Base-by-base conservation (phyloP, 2,888 invertebrate genomes). In the Lepidocyrtinus sp. region DNA sequence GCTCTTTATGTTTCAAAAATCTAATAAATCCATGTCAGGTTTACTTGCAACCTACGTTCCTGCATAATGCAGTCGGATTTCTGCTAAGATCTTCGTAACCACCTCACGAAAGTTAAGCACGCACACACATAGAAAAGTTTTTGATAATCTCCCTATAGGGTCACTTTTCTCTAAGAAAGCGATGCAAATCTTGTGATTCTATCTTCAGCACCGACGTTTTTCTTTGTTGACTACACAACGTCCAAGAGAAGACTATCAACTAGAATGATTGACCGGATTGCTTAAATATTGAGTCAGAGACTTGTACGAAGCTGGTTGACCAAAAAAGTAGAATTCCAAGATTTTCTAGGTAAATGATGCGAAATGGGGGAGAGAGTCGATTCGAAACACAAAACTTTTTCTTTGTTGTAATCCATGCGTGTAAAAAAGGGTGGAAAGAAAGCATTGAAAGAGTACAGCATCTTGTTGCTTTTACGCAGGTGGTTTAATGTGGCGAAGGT, bases 241-340 rank as follows among this genome's bases (percentile, higher is more conserved):
- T 50, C 45, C 75, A 73, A 62, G 12, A 61, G 75, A 55, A 61
- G 78, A 84, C 82, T 84, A 84, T 46, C 81, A 21, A 61, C n/a
- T 62, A 27, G 69, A 73, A 63, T 67, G 64, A 68, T 27, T 71
- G 76, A 79, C 81, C 76, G 76, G 82, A 84, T 81, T 81, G 81
- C 76, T 84, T 84, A 82, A 75, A 80, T 80, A 80, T 80, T 74
- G 64, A 19, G 45, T 75, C 74, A 70, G 17, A 62, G 55, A 24
- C 64, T 68, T 62, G 70, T 79, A 27, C 64, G 59, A 69, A 36
- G 70, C 64, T 69, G 46, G 68, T 79, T 80, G 71, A 71, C 74
- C 65, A 80, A 70, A 72, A 75, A 80, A 79, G 73, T 17, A 79
- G 79, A 79, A 64, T 74, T 9, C 24, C 55, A 24, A 59, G 69